Evolutionary conservation across 2,797 vertebrate genomes (phyloP).

Genomic region (Mycteria americana): DNA sequence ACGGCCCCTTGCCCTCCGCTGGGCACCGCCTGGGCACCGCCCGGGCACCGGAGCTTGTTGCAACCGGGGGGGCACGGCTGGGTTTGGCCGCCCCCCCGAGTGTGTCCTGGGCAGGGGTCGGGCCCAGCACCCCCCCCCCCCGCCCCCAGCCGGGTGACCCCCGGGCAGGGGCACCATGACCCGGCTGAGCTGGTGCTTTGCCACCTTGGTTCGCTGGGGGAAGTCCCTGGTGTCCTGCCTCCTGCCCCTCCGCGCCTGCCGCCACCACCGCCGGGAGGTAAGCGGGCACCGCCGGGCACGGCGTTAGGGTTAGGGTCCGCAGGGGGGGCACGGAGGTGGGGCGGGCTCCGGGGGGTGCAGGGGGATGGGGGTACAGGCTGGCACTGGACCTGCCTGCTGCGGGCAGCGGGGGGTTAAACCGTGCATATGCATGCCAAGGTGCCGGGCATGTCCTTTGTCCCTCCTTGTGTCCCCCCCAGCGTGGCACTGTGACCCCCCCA

Average conservation of each 20-base stretch:
- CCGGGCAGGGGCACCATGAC: constrained; percentile 78
- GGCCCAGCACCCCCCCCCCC: background rate
- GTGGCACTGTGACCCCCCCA: background rate
- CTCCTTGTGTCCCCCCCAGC: background rate
- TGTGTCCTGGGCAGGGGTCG: background rate
- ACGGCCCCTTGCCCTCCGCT: background rate
- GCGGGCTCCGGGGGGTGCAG: background rate
- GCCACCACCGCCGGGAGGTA: constrained; percentile 83
- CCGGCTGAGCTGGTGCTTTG: constrained; percentile 85
- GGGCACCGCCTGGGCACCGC: background rate
- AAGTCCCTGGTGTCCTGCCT: constrained; percentile 87
- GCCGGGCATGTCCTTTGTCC: background rate
- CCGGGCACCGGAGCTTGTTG: background rate
- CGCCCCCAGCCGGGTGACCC: background rate
- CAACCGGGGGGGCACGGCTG: background rate
- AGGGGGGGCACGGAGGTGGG: background rate
- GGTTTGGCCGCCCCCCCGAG: background rate
- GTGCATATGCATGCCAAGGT: background rate
- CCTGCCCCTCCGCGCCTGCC: constrained; percentile 80
- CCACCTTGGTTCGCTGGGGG: constrained; percentile 84
- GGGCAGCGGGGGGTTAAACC: background rate
- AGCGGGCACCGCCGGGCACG: constrained; percentile 23
- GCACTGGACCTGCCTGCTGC: background rate
- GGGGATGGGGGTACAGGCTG: background rate
- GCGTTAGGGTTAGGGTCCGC: background rate